Evolutionary conservation across 2,888 invertebrate species (phyloP), one percentile per base, ranked within the genome.

Genomic region (Machimus rusticus): DNA sequence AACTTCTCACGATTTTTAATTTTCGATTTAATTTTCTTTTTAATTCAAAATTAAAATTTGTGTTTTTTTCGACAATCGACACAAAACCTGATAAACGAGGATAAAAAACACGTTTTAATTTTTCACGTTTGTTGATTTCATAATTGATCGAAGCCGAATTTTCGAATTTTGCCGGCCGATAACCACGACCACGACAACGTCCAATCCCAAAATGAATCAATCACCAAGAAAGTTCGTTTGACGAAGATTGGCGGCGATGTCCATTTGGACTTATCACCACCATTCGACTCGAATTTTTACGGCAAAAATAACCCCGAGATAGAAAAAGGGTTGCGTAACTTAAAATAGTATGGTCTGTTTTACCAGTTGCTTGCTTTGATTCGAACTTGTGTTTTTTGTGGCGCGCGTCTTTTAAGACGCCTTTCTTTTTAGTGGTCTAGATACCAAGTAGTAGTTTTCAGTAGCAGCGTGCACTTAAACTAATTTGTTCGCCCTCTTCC

Each of bases 261-360:
- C 82, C 39, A 66, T 66, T 82, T 55, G 66, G 31, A 82, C 82
- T 79, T 79, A 57, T 34, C 82, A 66, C 82, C 66, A 82, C 34
- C n/a, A 82, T 28, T 37, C 19, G 57, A 57, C 28, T 57, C 57
- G 57, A 57, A 57, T 28, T 66, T 82, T 82, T 82, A 82, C 23
- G 82, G 82, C 82, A 57, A 82, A 82, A 82, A 82, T 82, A 82
- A 82, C 34, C 82, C 79, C 57, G 23, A 14, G 8, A 23, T 34
- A 12, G 66, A 82, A 82, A 66, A 82, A 66, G 82, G 82, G 82
- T 82, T 82, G 82, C 82, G 82, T 82, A 82, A 82, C 82, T n/a
- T 55, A 81, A 81, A 81, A 81, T 46, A 51, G 51, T 81, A n/a
- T 81, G n/a, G 31, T 66, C 57, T 82, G 34, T 66, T 57, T 23